Base-by-base conservation (phyloP, 2,888 invertebrate species). In the Dynastes maya region DNA sequence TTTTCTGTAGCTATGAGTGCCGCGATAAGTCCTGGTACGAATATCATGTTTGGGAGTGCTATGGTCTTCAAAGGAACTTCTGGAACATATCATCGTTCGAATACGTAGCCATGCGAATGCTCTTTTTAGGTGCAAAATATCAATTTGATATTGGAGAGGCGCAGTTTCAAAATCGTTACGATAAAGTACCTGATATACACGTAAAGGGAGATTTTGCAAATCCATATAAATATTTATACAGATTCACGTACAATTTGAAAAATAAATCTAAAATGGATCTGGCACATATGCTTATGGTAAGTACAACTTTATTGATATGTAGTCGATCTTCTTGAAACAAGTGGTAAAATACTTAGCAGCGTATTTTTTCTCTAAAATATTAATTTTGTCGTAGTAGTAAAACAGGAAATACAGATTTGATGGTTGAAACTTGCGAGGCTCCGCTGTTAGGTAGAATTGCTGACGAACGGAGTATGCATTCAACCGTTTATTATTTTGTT, bases 21-120 rank as follows among this genome's bases (percentile, higher is more conserved):
- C 77, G 82, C 32, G 37, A 72, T 37, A 61, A 40, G 4, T 81
- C 84, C 5, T 81, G 82, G 75, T 80, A 78, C 29, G 76, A 82
- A 22, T 85, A 83, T 72, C 85, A 85, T 75, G 78, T 68, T 58
- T 85, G 82, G 79, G 85, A 85, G 72, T 85, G 85, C 80, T 84
- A 83, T 55, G 85, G 83, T 13, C 75, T 85, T 0, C 85, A 85
- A 64, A 81, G 84, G 72, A 84, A 84, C 77, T 83, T 83, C 77
- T 85, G 85, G 84, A 77, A 80, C 8, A 80, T 82, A 77, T 79
- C 82, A 4, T 82, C 83, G 22, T 45, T 55, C 2, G 40, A 65
- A 58, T 85, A 85, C 72, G 65, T 85, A 32, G 82, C 84, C 13
- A 80, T 85, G 65, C 80, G 85, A 68, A 83, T 84, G 81, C 79